Conservation (phyloP, 2,888 invertebrate species). For the Coenonympha arcania region DNA sequence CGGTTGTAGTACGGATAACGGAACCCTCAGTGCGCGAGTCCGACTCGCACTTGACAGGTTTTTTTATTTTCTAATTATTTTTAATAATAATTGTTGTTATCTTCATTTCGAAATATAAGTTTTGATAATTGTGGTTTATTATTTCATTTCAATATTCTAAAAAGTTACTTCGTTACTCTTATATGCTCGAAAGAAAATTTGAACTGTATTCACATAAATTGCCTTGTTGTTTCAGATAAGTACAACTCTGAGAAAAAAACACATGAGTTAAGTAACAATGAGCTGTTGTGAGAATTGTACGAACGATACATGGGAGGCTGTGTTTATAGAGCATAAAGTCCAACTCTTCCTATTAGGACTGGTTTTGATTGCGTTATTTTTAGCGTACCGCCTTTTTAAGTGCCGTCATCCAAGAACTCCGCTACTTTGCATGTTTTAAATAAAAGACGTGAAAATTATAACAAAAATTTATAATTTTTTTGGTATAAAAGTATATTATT, state of each 20-base stretch:
- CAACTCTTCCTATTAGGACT: slow-evolving; percentile 35
- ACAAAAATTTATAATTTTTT: neutral
- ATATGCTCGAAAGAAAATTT: too few species aligned
- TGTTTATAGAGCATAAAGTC: slow-evolving; percentile 35
- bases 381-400: slow-evolving; percentile 40
- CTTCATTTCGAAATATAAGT: too few species aligned
- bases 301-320: slow-evolving; percentile 32
- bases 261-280: slow-evolving; percentile 27
- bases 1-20: too few species aligned
- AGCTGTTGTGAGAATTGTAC: slow-evolving; percentile 39
- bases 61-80: too few species aligned
- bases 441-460: slow-evolving; percentile 9
- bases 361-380: slow-evolving; percentile 31
- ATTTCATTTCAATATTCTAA: too few species aligned
- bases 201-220: too few species aligned
- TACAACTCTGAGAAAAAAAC: neutral
- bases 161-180: too few species aligned
- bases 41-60: too few species aligned
- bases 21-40: too few species aligned
- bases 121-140: too few species aligned
- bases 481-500: neutral
- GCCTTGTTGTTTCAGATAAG: neutral
- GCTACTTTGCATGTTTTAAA: slow-evolving; percentile 26
- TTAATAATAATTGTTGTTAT: too few species aligned
- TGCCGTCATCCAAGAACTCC: slow-evolving; percentile 37